Percentiles rank a stretch among this genome's conserved stretches.
phyloP scores from a whole-genome alignment of 1,140 invertebrate genomes.

The Drosophila guanche region DNA sequence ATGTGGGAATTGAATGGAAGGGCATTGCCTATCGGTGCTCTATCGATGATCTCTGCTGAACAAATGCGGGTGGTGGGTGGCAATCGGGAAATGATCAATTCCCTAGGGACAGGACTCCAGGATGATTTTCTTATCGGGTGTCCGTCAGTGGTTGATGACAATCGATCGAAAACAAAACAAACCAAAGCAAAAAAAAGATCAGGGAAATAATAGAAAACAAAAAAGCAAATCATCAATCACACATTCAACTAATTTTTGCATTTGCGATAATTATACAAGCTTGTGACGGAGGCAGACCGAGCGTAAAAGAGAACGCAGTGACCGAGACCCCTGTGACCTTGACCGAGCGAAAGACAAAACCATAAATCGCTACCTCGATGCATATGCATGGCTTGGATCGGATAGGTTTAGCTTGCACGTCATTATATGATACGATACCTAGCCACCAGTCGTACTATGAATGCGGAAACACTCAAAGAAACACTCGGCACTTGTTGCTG shows the following conservation, averaged over 20 bases:
- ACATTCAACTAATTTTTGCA: conserved; percentile 57
- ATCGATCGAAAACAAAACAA: conserved; percentile 3
- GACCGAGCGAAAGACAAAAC: conserved; percentile 52
- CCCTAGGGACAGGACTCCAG: no score
- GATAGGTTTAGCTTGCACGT: conserved; percentile 17
- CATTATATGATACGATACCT: conserved; percentile 22
- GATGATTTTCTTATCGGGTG: conserved; percentile 16
- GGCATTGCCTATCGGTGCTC: no score
- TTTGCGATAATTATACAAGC: conserved; percentile 72
- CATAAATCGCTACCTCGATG: conserved; percentile 10
- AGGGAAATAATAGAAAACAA: conserved; percentile 30
- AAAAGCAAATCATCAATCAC: conserved; percentile 72
- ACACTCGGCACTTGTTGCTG: conserved; percentile 31
- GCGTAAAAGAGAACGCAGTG: conserved; percentile 59
- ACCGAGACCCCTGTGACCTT: conserved; percentile 77
- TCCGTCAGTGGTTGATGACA: conserved; percentile 19
- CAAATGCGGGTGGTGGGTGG: no score
- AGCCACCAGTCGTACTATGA: background rate
- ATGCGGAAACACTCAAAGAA: background rate
- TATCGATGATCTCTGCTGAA: no score
- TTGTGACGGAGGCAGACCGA: conserved; percentile 34
- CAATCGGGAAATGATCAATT: no score
- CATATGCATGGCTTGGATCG: conserved; percentile 2
- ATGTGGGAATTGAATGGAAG: background rate
- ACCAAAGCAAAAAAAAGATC: conserved; percentile 4